Base-by-base conservation (phyloP, 2,888 invertebrate species). In the Oscheius sp. region DNA sequence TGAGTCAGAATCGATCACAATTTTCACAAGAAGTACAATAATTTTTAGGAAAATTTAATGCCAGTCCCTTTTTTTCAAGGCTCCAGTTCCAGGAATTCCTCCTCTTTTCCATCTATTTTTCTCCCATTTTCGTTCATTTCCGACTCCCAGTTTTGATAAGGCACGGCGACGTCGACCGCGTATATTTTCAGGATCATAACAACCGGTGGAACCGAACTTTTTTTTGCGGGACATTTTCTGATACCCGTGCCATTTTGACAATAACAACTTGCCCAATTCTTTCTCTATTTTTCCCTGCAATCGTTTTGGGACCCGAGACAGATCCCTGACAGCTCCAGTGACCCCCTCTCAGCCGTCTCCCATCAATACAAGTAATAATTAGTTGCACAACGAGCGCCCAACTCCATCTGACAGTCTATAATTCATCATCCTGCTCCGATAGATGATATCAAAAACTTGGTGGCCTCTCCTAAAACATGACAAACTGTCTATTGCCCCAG, bases 281-380 rank as follows among this genome's bases (percentile, higher is more conserved):
- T 23, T 58, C 25, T 58, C 35, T 2, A 23, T 5, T 6, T 27
- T 2, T 58, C 35, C 27, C n/a, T n/a, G n/a, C n/a, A n/a, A n/a
- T n/a, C n/a, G 1, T 27, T 2, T 58, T 27, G 23, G n/a, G 23
- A 2, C n/a, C 25, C 9, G 12, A 9, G n/a, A 23, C 58, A n/a
- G n/a, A n/a, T n/a, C n/a, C n/a, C n/a, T n/a, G n/a, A n/a, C n/a
- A n/a, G n/a, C 58, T 27, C 49, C 49, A 5, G 3, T 49, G 49
- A 3, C 16, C 49, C 21, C n/a, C 12, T 27, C 49, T 3, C 52
- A n/a, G 27, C 9, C 25, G 27, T 52, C 29, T 52, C 66, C 21
- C 66, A 49, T 25, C n/a, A 27, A 35, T 9, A 49, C 52, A 61
- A 21, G 43, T 61, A 66, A 35, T 52, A 66, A 66, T 66, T 66